These are phyloP conservation scores for Myopa testacea DNA, from an alignment of 2,888 invertebrate species.

Conservation along the genomic window DNA sequence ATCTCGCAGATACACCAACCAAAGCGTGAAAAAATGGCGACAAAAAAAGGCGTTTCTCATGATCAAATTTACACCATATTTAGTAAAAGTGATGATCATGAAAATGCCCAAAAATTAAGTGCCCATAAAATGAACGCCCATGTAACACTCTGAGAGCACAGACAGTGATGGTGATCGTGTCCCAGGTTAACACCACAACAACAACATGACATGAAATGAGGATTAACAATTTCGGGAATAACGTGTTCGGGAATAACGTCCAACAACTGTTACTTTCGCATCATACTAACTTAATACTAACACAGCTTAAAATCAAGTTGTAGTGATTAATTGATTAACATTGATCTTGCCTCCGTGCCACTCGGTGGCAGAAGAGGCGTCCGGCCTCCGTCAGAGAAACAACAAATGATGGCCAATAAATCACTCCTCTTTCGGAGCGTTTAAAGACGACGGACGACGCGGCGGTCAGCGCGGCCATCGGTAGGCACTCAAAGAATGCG, in stretches of 20 bases:
- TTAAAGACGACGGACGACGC: not conserved
- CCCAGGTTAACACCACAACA: not conserved
- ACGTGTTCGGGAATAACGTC: not conserved
- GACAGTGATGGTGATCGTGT: not conserved
- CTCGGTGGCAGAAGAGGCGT: constrained; percentile 26
- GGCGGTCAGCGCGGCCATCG: not conserved
- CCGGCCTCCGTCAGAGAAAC: not conserved
- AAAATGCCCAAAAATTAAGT: no score
- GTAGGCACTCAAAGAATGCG: constrained; percentile 20
- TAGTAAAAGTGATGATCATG: no score
- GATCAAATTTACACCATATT: no score
- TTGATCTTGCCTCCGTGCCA: constrained; percentile 32
- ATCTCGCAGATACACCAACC: no score
- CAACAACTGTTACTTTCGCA: not conserved
- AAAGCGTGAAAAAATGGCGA: no score
- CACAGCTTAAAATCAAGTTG: constrained; percentile 25
- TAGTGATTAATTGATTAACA: constrained; percentile 43
- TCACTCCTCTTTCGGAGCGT: constrained; percentile 41
- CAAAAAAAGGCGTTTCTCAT: no score
- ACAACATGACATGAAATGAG: constrained; percentile 5
- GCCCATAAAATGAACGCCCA: not conserved
- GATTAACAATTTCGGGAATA: constrained; percentile 1
- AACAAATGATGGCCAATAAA: constrained; percentile 41
- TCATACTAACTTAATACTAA: not conserved
- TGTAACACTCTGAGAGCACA: not conserved